phyloP scores from a whole-genome alignment of 1,140 invertebrate species.

The Aculops lycopersici region DNA sequence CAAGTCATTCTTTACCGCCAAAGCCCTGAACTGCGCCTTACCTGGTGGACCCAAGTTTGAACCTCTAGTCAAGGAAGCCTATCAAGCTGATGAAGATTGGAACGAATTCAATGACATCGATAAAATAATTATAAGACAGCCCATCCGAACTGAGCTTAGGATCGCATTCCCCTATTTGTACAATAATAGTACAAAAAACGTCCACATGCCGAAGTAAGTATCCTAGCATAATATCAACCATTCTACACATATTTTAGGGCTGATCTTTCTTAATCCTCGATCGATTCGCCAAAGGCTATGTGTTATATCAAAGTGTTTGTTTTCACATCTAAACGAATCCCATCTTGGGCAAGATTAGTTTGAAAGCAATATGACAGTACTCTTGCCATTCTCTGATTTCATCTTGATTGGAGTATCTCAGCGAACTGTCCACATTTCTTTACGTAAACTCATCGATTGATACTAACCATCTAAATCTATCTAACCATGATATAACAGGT shows the following conservation, averaged over 20 bases:
- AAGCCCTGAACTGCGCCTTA: slow-evolving; percentile 98
- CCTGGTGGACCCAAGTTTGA: slow-evolving; percentile 99
- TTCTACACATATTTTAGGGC: not conserved
- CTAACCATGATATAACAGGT: too few relatives aligned
- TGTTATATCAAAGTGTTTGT: not conserved
- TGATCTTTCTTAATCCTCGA: not conserved
- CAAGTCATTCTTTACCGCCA: slow-evolving; percentile 97
- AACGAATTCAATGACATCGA: slow-evolving; percentile 99
- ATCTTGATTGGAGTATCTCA: too few relatives aligned
- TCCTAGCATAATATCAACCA: not conserved
- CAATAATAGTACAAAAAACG: slow-evolving; percentile 50
- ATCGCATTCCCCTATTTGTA: slow-evolving; percentile 98
- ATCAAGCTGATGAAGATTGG: slow-evolving; percentile 95
- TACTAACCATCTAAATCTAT: too few relatives aligned
- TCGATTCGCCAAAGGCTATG: not conserved
- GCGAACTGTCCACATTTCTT: too few relatives aligned
- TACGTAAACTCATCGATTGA: too few relatives aligned
- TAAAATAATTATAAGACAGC: slow-evolving; percentile 95
- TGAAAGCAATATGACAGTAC: too few relatives aligned
- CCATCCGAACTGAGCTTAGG: slow-evolving; percentile 87
- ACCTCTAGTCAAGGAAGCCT: slow-evolving; percentile 86
- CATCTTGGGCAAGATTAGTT: too few relatives aligned
- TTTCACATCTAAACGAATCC: too few relatives aligned
- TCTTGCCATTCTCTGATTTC: too few relatives aligned
- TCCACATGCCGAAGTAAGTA: slow-evolving; percentile 64